Evolutionary conservation across 2,113 vertebrate species (phyloP).

Genomic region (Turnix velox): DNA sequence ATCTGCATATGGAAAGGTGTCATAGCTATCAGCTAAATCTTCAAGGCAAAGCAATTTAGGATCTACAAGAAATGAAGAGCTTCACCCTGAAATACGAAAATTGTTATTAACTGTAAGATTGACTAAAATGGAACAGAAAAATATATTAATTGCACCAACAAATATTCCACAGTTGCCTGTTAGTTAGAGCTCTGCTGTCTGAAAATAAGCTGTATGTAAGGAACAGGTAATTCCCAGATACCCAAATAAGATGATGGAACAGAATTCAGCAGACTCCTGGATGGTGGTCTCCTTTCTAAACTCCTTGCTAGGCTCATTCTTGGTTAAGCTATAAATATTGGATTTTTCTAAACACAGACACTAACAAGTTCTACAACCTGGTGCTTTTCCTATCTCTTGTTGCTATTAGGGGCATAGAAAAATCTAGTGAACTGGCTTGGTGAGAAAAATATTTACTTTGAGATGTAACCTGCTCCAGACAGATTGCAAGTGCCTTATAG

Average conservation of each 20-base stretch:
- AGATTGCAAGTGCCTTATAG: background rate
- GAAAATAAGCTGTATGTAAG: background rate
- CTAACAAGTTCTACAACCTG: background rate
- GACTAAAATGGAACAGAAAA: background rate
- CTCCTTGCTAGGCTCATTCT: background rate
- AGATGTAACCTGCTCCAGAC: background rate
- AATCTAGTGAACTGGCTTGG: rapidly evolving
- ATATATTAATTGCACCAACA: background rate
- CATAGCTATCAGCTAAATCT: background rate
- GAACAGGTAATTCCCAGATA: background rate
- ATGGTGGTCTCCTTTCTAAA: background rate
- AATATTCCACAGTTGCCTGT: background rate
- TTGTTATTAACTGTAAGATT: background rate
- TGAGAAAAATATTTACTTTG: background rate
- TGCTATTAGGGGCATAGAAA: background rate
- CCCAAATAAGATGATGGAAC: background rate
- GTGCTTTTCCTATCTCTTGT: background rate
- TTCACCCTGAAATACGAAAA: background rate
- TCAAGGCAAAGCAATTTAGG: background rate
- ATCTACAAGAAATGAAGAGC: background rate
- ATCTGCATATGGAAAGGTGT: conserved; percentile 1
- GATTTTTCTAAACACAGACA: background rate
- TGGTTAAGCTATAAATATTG: background rate
- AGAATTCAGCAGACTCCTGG: background rate
- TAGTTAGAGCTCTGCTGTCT: background rate